Evolutionary conservation across 2,797 vertebrate species (phyloP).

Genomic region (Acanthornis magna): DNA sequence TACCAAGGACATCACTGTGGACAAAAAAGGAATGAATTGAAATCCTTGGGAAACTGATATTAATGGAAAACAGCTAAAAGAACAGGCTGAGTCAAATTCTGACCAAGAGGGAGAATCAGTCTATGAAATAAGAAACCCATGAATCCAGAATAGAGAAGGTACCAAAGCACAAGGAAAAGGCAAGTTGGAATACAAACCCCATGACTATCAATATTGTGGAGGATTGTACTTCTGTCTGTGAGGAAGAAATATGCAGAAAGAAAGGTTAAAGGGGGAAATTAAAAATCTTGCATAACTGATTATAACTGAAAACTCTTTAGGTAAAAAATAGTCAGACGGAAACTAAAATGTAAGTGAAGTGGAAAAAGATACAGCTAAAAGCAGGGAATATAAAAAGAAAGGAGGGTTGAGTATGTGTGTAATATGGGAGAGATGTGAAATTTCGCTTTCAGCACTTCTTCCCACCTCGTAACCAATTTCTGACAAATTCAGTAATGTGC

Average conservation of each 20-base stretch:
- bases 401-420: background rate
- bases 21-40: background rate
- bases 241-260: background rate
- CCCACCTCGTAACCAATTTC: background rate
- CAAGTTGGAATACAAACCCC: background rate
- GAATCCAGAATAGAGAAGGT: background rate
- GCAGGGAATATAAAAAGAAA: background rate
- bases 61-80: background rate
- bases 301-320: background rate
- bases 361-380: background rate
- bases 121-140: background rate
- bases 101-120: background rate
- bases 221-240: background rate
- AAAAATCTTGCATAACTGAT: background rate
- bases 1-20: background rate
- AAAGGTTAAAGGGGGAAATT: background rate
- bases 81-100: background rate
- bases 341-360: background rate
- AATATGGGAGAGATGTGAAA: background rate
- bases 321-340: background rate
- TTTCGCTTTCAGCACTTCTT: constrained; percentile 25
- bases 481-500: constrained; percentile 8
- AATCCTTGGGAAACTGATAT: background rate
- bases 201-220: background rate
- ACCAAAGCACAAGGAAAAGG: background rate